Evolutionary conservation across 2,888 invertebrate genomes (phyloP).

Genomic region (Agonopterix heracliana): DNA sequence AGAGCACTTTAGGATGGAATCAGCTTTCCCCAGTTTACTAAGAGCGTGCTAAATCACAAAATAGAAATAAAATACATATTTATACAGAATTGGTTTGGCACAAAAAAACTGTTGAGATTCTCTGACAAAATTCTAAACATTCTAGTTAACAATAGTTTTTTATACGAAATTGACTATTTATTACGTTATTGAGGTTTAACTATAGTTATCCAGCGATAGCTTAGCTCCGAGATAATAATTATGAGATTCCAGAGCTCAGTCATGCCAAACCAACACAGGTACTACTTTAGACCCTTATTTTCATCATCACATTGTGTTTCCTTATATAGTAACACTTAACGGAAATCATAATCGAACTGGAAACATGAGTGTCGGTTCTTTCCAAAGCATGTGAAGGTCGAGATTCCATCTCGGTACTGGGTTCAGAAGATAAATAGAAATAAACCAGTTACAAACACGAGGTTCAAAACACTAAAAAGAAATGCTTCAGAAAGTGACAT

Average conservation of each 20-base stretch:
- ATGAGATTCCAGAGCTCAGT: slow-evolving; percentile 10
- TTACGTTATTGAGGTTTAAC: background rate
- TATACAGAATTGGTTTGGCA: slow-evolving; percentile 43
- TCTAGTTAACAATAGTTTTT: slow-evolving; percentile 1
- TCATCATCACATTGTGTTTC: slow-evolving; percentile 69
- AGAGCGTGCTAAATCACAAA: slow-evolving; percentile 44
- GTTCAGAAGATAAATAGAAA: no score
- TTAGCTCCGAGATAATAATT: slow-evolving; percentile 1
- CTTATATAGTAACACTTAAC: slow-evolving; percentile 39
- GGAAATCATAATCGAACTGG: no score
- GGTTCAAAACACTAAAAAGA: no score
- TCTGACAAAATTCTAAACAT: no score
- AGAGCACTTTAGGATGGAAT: slow-evolving; percentile 76
- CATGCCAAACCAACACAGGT: slow-evolving; percentile 58
- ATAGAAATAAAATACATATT: slow-evolving; percentile 39
- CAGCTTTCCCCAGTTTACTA: slow-evolving; percentile 58
- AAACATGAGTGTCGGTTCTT: no score
- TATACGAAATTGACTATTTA: background rate
- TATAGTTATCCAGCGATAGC: background rate
- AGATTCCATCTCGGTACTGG: slow-evolving; percentile 1
- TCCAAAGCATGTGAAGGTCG: slow-evolving; percentile 10
- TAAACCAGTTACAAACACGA: no score
- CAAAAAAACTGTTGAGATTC: slow-evolving; percentile 21
- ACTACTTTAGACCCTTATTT: slow-evolving; percentile 62
- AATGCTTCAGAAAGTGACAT: no score